phyloP scores from a whole-genome alignment of 2,113 vertebrate genomes.

The Erythrocebus patas region DNA sequence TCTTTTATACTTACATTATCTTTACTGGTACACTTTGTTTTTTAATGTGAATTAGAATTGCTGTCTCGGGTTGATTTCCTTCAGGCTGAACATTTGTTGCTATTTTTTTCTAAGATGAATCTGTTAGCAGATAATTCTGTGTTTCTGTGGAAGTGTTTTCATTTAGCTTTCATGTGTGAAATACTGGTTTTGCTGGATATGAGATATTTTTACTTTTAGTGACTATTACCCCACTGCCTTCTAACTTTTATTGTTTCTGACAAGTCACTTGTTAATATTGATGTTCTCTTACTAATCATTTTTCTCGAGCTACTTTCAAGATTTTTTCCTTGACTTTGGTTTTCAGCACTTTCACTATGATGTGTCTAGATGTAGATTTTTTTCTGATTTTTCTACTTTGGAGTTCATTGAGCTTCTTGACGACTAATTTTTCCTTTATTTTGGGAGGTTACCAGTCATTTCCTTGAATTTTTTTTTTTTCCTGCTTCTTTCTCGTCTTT shows the following conservation, averaged over 20 bases:
- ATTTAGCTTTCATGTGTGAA: constrained; percentile 1
- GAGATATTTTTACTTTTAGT: background rate
- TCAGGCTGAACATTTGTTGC: background rate
- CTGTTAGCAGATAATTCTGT: background rate
- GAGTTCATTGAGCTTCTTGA: background rate
- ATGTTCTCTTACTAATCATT: background rate
- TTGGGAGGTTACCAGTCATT: background rate
- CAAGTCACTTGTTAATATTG: background rate
- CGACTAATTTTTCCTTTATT: background rate
- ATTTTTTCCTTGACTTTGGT: background rate
- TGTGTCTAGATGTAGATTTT: background rate
- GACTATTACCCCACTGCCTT: background rate
- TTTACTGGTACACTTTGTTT: background rate
- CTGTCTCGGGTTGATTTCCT: background rate
- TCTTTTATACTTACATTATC: background rate
- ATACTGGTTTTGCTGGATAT: background rate
- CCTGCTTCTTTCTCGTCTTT: background rate
- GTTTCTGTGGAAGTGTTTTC: background rate
- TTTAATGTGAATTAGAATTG: background rate
- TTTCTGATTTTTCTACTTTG: background rate
- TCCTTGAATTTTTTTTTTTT: background rate
- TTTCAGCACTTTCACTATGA: background rate
- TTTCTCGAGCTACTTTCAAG: background rate
- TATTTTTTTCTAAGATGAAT: background rate
- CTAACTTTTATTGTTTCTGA: background rate